Evolutionary conservation across 2,888 invertebrate genomes (phyloP), one percentile per base, ranked within the genome.

Genomic region (Dioctria rufipes): DNA sequence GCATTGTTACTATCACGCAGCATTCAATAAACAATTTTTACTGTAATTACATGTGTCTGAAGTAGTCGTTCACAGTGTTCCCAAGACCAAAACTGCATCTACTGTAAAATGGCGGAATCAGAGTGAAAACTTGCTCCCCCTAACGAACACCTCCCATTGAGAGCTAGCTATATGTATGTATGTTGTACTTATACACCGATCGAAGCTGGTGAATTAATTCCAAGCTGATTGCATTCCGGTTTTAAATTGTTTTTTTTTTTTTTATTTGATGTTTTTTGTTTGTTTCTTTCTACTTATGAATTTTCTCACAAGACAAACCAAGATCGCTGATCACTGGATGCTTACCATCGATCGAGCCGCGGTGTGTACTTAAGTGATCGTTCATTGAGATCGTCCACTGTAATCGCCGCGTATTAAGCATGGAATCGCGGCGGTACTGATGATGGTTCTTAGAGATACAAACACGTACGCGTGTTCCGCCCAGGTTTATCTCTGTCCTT

Each of bases 181-280:
- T 25, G 25, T 25, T 25, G 25, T 25, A 25, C 25, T 25, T 25
- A 49, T 46, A 63, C 61, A 61, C 61, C 75, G 63, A 11, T 61
- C 9, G 63, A 58, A 43, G 37, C 39, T 77, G 63, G 77, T 77
- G 77, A 63, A 63, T 77, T 77, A 77, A 77, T 77, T 77, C 63
- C 63, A 13, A 63, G 61, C 49, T 77, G 77, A 77, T 77, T 77
- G 77, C 77, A 77, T 77, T 77, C 77, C 77, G 77, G 77, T 77
- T 77, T 77, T 46, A 63, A 46, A 46, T 37, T 49, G 5, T 11
- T 39, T 65, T 39, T 25, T 13, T 66, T 43, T 11, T 66, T 46
- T 66, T n/a, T 51, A 6, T 9, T 51, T 51, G 1, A 2, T 51
- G 43, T 25, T 25, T 25, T 25, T 25, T 25, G 25, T 43, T 8